A percentile compares a stretch with the other conserved stretches of the same genome.
Evolutionary conservation across 1,140 invertebrate genomes (phyloP).

Genomic region (Aphelenchoides besseyi): DNA sequence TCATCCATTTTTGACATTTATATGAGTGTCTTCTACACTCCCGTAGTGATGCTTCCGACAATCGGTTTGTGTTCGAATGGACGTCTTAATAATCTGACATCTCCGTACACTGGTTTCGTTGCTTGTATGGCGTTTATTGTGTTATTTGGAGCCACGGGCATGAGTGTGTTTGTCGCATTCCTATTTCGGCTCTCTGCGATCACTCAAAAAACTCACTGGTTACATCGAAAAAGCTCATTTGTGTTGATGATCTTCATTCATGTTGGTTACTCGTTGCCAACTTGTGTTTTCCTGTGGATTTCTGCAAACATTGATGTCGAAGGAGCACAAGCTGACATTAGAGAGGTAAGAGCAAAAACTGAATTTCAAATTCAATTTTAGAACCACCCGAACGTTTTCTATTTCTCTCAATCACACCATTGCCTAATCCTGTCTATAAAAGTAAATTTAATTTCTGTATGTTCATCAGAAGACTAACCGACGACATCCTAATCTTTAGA

Average conservation of each 20-base stretch:
- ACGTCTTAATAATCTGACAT: background rate
- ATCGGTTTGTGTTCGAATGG: background rate
- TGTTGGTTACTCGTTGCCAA: background rate
- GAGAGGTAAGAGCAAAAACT: too few relatives aligned
- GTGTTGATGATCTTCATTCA: background rate
- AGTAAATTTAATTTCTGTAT: background rate
- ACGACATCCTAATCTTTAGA: background rate
- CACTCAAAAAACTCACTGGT: background rate
- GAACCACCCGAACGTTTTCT: background rate
- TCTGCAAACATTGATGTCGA: background rate
- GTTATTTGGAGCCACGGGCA: background rate
- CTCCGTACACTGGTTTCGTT: background rate
- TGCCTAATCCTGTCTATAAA: background rate
- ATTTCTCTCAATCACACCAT: background rate
- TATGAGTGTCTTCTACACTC: constrained; percentile 3
- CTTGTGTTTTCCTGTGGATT: background rate
- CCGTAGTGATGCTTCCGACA: constrained; percentile 2
- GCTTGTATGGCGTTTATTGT: background rate
- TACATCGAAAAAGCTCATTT: background rate
- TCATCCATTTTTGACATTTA: background rate
- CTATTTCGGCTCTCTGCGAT: background rate
- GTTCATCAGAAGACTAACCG: background rate
- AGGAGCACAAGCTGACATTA: background rate
- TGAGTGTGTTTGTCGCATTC: background rate
- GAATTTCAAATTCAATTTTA: background rate